Evolutionary conservation across 2,113 vertebrate species (phyloP), one percentile per base, ranked within the genome.

Genomic region (Aix galericulata): DNA sequence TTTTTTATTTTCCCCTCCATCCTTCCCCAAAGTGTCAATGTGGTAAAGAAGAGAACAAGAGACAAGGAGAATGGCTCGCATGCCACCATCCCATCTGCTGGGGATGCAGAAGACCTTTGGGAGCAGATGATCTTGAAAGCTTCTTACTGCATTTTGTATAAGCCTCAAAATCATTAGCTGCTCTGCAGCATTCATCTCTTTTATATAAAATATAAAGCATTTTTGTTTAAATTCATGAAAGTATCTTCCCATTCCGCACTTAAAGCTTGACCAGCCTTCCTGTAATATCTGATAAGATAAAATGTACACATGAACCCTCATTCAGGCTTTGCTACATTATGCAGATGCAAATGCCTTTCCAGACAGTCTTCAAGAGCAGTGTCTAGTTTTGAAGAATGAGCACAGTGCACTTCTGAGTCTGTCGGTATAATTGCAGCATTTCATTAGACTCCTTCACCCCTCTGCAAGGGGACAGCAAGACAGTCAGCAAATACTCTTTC

Each of bases 361-460:
- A 92, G 90, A 88, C 93, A 88, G 62, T 56, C 73, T 87, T 94
- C 63, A 72, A 91, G 91, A 92, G 69, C 56, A 56, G 31, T 68
- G 66, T 81, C 89, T 89, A 84, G 80, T 83, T 78, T 78, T 89
- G 68, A 91, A 78, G 76, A 86, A 87, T 78, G 83, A 96, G 62
- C 56, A 25, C 62, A 56, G 69, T 52, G 82, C 82, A 88, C 82
- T 90, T 92, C 92, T 91, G 86, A 63, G 82, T 85, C 55, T 56
- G 48, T 60, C 4, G 3, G 85, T 82, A 56, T 48, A 75, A 88
- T 48, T 52, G 60, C 48, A 92, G n/a, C 40, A 9, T 93, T 91
- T 86, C 11, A 0, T 27, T 27, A 46, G 75, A 87, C 50, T 67
- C 52, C 63, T 26, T 83, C 52, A 88, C 59, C 56, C 71, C 53